Evolutionary conservation across 2,888 invertebrate genomes (phyloP).

Genomic region (Eledone cirrhosa): DNA sequence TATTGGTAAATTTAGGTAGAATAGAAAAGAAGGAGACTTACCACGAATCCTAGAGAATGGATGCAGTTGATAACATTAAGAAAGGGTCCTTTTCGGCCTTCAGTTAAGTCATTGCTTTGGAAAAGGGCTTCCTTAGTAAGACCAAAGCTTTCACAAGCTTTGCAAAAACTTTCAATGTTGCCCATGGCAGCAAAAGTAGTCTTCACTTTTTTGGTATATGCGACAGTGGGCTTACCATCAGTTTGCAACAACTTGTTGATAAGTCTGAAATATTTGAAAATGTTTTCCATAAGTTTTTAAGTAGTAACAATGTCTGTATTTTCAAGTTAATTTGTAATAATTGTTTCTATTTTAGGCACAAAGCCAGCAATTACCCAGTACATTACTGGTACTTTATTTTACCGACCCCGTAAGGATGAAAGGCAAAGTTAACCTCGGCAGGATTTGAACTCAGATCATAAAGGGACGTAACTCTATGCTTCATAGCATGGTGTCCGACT

Average conservation of each 20-base stretch:
- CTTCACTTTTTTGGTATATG: conserved; percentile 55
- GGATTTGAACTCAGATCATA: too few relatives aligned
- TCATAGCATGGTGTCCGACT: too few relatives aligned
- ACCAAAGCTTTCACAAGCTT: conserved; percentile 55
- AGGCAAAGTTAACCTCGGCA: too few relatives aligned
- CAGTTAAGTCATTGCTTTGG: conserved; percentile 60
- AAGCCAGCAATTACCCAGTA: too few relatives aligned
- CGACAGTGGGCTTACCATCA: conserved; percentile 49
- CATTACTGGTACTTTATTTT: too few relatives aligned
- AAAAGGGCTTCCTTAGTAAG: conserved; percentile 52
- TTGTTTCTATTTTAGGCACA: too few relatives aligned
- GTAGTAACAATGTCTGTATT: too few relatives aligned
- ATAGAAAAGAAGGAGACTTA: conserved; percentile 40
- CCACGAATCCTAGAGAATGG: conserved; percentile 59
- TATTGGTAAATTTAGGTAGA: too few relatives aligned
- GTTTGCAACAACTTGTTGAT: conserved; percentile 58
- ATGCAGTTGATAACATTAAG: conserved; percentile 61
- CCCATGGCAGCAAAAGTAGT: conserved; percentile 63
- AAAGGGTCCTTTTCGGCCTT: conserved; percentile 59
- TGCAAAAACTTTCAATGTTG: conserved; percentile 62
- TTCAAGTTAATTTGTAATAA: too few relatives aligned
- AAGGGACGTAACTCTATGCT: too few relatives aligned
- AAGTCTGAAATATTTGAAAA: conserved; percentile 47
- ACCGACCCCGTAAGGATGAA: too few relatives aligned
- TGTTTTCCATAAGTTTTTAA: too few relatives aligned